phyloP scores from a whole-genome alignment of 2,888 invertebrate species.

The Allacma fusca region DNA sequence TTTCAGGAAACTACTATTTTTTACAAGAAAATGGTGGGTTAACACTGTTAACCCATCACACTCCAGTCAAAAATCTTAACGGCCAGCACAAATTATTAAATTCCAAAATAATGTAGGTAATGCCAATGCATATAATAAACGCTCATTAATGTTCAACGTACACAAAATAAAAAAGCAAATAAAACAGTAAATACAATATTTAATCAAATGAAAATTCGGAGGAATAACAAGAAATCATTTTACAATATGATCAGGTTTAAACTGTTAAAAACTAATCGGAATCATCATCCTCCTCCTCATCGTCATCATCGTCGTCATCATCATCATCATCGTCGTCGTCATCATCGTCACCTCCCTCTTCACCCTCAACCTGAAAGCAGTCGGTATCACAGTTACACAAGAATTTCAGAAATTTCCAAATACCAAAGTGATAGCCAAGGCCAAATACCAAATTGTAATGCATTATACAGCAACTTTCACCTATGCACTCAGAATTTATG shows the following conservation, averaged over 20 bases:
- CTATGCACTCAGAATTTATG: not conserved
- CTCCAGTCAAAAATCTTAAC: too few relatives aligned
- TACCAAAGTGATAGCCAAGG: too few relatives aligned
- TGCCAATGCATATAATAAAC: too few relatives aligned
- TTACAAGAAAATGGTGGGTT: too few relatives aligned
- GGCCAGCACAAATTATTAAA: too few relatives aligned
- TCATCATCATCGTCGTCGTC: slow-evolving; percentile 53
- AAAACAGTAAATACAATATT: not conserved
- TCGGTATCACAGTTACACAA: not conserved
- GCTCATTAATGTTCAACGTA: too few relatives aligned
- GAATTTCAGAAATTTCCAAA: slow-evolving; percentile 7
- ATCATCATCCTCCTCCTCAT: slow-evolving; percentile 54
- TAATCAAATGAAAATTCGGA: not conserved
- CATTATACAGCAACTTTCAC: not conserved
- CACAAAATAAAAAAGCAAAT: too few relatives aligned
- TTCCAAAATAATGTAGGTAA: too few relatives aligned
- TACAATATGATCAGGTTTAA: not conserved
- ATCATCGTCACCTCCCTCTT: slow-evolving; percentile 39
- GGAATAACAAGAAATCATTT: not conserved
- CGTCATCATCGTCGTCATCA: slow-evolving; percentile 56
- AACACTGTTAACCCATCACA: too few relatives aligned
- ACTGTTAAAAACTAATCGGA: slow-evolving; percentile 31
- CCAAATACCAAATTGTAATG: not conserved
- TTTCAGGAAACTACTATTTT: too few relatives aligned
- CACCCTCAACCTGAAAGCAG: slow-evolving; percentile 30